Percentiles rank a stretch among this genome's conserved stretches.
Evolutionary conservation across 2,113 vertebrate species (phyloP).

Genomic region (Cygnus buccinator): DNA sequence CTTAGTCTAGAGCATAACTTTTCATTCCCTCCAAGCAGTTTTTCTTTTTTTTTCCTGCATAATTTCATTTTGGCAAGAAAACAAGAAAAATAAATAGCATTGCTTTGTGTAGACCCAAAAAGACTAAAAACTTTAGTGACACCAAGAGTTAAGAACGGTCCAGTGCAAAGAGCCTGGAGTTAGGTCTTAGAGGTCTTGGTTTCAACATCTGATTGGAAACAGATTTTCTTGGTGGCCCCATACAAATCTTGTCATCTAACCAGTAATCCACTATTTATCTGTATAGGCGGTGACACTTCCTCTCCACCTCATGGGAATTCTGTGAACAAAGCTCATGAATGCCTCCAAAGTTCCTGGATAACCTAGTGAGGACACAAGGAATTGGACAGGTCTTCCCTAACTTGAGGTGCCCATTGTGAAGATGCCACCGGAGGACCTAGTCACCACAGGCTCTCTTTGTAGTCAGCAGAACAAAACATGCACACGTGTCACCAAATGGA

Average conservation of each 20-base stretch:
- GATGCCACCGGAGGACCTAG: not conserved
- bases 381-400: not conserved
- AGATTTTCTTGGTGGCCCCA: not conserved
- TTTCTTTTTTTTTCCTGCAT: not conserved
- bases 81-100: not conserved
- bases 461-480: not conserved
- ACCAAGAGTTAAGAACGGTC: not conserved
- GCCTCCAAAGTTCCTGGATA: not conserved
- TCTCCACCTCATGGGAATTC: not conserved
- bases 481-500: accelerated
- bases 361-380: not conserved
- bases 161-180: not conserved
- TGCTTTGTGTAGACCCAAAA: not conserved
- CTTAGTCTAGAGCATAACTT: not conserved
- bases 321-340: not conserved
- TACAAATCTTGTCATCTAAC: not conserved
- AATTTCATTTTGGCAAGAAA: not conserved
- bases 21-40: accelerated
- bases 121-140: not conserved
- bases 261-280: not conserved
- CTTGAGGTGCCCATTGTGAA: not conserved
- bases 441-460: not conserved
- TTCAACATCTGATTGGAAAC: not conserved
- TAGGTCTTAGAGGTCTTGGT: not conserved
- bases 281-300: not conserved